Conservation (phyloP, 2,113 vertebrate species). For the Erythrocercus mccallii region DNA sequence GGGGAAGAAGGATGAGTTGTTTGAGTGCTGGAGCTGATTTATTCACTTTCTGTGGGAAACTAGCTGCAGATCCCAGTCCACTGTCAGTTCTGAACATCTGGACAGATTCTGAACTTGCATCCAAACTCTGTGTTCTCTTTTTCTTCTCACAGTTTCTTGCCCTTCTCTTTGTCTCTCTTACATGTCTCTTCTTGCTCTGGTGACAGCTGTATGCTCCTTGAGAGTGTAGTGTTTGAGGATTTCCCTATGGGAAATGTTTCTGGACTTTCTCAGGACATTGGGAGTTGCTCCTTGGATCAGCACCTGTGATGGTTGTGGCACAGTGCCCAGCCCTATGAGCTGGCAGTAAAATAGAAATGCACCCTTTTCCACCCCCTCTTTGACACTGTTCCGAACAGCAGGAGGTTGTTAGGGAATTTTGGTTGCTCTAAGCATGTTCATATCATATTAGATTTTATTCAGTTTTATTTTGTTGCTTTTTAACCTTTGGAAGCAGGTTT, state of each 20-base stretch:
- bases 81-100: neutral
- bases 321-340: neutral
- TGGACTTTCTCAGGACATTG: neutral
- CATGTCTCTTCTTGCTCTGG: neutral
- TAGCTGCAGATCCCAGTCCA: neutral
- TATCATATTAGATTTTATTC: neutral
- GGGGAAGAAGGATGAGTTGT: neutral
- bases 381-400: neutral
- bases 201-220: neutral
- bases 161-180: neutral
- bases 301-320: fast-evolving
- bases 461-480: neutral
- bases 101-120: neutral
- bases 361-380: neutral
- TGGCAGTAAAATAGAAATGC: neutral
- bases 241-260: neutral
- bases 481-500: neutral
- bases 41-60: constrained; percentile 1
- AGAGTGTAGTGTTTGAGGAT: neutral
- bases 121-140: neutral
- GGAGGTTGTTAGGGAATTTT: neutral
- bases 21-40: neutral
- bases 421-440: neutral
- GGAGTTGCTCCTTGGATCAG: neutral
- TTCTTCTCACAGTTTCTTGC: neutral